phyloP scores from a whole-genome alignment of 2,113 vertebrate genomes.

The Pungitius pungitius region DNA sequence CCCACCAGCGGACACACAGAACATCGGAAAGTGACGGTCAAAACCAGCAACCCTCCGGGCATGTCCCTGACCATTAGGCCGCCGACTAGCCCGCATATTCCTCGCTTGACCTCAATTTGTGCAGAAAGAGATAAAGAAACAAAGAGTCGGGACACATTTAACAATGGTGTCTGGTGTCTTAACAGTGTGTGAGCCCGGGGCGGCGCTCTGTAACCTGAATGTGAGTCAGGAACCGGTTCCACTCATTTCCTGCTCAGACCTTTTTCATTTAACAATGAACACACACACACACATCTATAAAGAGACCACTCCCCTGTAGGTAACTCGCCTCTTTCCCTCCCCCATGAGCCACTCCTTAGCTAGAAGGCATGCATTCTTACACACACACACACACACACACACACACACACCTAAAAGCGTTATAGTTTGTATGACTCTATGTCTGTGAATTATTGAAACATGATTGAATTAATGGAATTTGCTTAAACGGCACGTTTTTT shows the following conservation, averaged over 20 bases:
- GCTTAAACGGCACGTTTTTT: conserved; percentile 18
- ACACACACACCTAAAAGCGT: conserved; percentile 7
- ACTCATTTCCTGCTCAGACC: conserved; percentile 63
- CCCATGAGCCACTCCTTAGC: conserved; percentile 56
- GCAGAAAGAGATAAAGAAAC: conserved; percentile 38
- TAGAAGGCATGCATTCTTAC: conserved; percentile 32
- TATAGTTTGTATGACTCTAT: conserved; percentile 9
- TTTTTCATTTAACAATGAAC: conserved; percentile 60
- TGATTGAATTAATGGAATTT: conserved; percentile 39
- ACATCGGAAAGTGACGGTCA: too few species aligned
- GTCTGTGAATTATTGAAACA: conserved; percentile 37
- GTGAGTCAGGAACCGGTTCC: conserved; percentile 68
- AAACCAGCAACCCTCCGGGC: conserved; percentile 39
- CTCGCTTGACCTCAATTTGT: conserved; percentile 57
- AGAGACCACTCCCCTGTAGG: conserved; percentile 55
- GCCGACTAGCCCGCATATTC: conserved; percentile 40
- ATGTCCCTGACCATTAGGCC: conserved; percentile 30
- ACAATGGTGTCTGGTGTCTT: conserved; percentile 69
- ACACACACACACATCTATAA: conserved; percentile 42
- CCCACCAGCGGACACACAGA: too few species aligned
- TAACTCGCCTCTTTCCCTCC: conserved; percentile 41
- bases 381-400: conserved; percentile 13
- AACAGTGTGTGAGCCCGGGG: conserved; percentile 35
- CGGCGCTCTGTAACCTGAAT: conserved; percentile 60
- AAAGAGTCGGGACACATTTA: conserved; percentile 37